Evolutionary conservation across 2,113 vertebrate genomes (phyloP), one percentile per base, ranked within the genome.

Genomic region (Pygoscelis antarcticus): DNA sequence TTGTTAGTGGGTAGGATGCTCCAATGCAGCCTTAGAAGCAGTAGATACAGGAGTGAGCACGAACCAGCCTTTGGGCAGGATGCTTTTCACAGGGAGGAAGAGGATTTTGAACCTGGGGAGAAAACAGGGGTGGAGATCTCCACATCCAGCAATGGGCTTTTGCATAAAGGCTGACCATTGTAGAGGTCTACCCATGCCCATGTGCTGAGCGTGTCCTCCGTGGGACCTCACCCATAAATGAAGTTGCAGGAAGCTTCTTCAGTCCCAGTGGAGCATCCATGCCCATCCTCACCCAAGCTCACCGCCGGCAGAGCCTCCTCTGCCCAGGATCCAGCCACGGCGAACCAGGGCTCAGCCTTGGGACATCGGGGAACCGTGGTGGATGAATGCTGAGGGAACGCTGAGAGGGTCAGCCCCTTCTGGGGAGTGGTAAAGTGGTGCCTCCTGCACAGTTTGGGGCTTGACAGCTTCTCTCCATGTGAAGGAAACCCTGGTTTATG

Each of bases 291-390:
- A 36, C 6, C 46, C 83, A 16, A 8, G 1, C 10, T 71, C 9
- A 1, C 22, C 2, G 1, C 1, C 8, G 36, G 16, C 71, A 57
- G 27, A 88, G 25, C 27, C 21, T 40, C 9, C 60, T 54, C 15
- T 49, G 47, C n/a, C 38, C 52, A 11, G n/a, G n/a, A 26, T 29
- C 16, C 2, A 3, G 17, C 23, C n/a, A 3, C 0, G 2, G 47
- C 0, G 8, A 81, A 34, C 30, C 17, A 7, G 29, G 34, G 64
- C 46, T 70, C 34, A 20, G 66, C 71, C 38, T 11, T 16, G n/a
- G 58, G 47, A 20, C 4, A 1, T 13, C 11, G 23, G 38, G 40
- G 34, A 34, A 22, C 18, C 1, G 1, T 6, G 25, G 38, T 36
- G 46, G 46, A 20, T 52, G 36, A 57, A 40, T 1, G 51, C 69